Conservation (phyloP, 2,797 vertebrate species). For the Micropoecilia bifurca region DNA sequence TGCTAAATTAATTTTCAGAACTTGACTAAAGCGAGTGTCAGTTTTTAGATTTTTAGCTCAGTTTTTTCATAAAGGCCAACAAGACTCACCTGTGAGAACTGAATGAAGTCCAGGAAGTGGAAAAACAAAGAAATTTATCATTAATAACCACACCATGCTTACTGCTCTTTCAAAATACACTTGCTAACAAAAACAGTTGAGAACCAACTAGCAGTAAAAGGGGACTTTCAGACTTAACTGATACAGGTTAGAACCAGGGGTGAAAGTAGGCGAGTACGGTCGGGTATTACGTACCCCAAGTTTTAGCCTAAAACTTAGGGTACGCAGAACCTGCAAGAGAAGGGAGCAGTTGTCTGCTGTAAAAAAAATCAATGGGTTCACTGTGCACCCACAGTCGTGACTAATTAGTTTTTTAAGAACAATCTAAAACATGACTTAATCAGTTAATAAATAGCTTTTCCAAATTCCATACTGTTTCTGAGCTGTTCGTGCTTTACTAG, state of each 20-base stretch:
- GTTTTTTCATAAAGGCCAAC: conserved; percentile 8
- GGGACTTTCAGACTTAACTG: background rate
- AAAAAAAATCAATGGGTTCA: too few species aligned
- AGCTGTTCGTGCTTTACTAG: too few species aligned
- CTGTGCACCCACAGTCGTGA: too few species aligned
- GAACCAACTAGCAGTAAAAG: background rate
- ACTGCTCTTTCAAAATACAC: background rate
- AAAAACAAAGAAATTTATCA: conserved; percentile 51
- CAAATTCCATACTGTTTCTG: too few species aligned
- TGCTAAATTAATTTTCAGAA: background rate
- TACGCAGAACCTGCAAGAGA: too few species aligned
- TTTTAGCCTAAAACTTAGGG: too few species aligned
- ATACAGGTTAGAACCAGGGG: background rate
- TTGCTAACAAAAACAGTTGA: background rate
- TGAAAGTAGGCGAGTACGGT: too few species aligned
- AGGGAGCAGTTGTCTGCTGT: too few species aligned
- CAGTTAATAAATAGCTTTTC: too few species aligned
- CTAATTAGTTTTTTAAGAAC: too few species aligned
- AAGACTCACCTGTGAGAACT: conserved; percentile 84
- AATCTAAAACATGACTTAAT: too few species aligned
- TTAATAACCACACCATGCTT: background rate
- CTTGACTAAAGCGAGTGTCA: background rate
- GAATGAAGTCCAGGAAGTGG: conserved; percentile 42
- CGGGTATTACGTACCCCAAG: too few species aligned
- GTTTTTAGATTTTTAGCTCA: background rate